Conservation (phyloP, 1,140 invertebrate genomes). For the Drosophila yakuba region DNA sequence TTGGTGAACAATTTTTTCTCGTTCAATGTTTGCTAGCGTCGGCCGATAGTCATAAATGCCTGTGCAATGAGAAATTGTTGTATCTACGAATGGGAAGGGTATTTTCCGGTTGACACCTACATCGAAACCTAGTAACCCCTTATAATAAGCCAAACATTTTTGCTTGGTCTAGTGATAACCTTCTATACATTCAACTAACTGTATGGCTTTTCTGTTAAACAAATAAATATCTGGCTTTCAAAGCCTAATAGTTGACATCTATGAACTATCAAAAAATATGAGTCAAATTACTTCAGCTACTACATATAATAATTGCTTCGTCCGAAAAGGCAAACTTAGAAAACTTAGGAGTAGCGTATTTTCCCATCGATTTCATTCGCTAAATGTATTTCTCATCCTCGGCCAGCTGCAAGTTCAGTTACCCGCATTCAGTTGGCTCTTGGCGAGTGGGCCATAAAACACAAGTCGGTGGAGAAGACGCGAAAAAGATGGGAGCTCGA, state of each 20-base stretch:
- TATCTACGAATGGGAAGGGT: conserved; percentile 19
- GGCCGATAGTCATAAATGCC: conserved; percentile 70
- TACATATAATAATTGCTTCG: too few species aligned
- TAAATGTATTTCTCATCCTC: background rate
- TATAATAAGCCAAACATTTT: too few species aligned
- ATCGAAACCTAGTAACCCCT: background rate
- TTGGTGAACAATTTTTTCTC: conserved; percentile 35
- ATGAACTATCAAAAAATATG: too few species aligned
- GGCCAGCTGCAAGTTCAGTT: conserved; percentile 43
- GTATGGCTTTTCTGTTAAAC: too few species aligned
- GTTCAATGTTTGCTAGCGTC: conserved; percentile 56
- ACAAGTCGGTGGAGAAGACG: conserved; percentile 52
- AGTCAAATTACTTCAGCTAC: too few species aligned
- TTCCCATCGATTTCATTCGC: background rate
- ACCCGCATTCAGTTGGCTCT: conserved; percentile 21
- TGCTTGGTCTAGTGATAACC: too few species aligned
- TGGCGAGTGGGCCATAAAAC: conserved; percentile 59
- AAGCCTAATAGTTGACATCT: too few species aligned
- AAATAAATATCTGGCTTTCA: too few species aligned
- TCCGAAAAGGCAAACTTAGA: too few species aligned
- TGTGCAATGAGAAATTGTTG: conserved; percentile 25
- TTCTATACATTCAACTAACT: too few species aligned
- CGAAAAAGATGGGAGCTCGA: conserved; percentile 64
- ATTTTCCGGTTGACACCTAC: background rate
- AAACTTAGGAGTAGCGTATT: background rate